These are phyloP conservation scores for Cyprinella venusta DNA, from an alignment of 2,797 vertebrate species.

Conservation along the genomic window DNA sequence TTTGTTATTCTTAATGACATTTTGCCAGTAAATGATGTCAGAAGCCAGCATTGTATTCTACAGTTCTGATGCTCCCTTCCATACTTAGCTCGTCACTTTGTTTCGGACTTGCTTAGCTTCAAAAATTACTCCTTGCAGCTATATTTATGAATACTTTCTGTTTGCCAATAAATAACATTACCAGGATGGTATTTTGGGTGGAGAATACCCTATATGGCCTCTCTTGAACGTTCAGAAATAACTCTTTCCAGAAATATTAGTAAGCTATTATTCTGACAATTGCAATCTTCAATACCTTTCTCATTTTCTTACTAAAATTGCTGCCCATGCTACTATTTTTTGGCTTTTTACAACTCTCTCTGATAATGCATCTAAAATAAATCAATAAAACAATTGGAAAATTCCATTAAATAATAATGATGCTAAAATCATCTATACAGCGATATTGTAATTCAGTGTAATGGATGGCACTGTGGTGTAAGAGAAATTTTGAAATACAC, in stretches of 20 bases:
- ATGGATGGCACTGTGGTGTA: too few species aligned
- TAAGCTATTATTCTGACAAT: background rate
- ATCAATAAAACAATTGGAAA: background rate
- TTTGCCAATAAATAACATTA: background rate
- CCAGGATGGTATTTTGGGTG: background rate
- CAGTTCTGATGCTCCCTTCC: background rate
- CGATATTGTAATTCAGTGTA: too few species aligned
- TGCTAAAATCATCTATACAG: background rate
- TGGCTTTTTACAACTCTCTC: background rate
- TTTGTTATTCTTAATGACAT: background rate
- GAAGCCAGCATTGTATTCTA: background rate
- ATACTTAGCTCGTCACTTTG: background rate
- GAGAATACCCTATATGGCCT: background rate
- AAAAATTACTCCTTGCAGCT: background rate
- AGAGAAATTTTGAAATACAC: too few species aligned
- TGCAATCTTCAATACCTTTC: background rate
- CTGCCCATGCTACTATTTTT: background rate
- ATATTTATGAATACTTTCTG: background rate
- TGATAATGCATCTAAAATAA: background rate
- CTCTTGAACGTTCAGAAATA: background rate
- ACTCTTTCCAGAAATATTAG: background rate
- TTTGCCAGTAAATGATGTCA: background rate
- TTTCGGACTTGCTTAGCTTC: background rate
- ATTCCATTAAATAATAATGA: background rate
- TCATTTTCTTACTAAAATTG: background rate